A percentile compares a stretch with the other conserved stretches of the same genome.
phyloP scores from a whole-genome alignment of 2,797 vertebrate genomes.

The Oreochromis mossambicus region DNA sequence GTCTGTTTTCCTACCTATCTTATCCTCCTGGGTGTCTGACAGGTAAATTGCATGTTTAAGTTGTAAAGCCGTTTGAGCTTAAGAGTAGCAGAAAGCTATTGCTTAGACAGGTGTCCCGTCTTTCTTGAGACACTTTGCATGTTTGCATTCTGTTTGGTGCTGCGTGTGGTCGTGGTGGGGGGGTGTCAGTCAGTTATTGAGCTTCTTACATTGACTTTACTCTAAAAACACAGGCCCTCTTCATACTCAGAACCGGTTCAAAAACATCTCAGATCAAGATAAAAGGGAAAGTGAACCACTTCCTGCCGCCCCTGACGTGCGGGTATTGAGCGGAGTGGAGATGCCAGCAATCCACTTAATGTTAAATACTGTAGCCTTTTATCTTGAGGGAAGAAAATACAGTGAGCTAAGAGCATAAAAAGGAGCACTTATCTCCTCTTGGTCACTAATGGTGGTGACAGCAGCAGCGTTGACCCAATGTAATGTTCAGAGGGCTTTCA shows the following conservation, averaged over 20 bases:
- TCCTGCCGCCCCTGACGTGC: constrained; percentile 12
- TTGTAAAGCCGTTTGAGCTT: not conserved
- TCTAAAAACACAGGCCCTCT: constrained; percentile 4
- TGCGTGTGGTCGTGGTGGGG: rapidly evolving
- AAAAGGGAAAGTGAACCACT: constrained; percentile 33
- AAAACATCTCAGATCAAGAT: constrained; percentile 30
- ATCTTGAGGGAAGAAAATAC: constrained; percentile 23
- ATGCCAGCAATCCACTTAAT: constrained; percentile 56
- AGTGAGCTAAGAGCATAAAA: constrained; percentile 23
- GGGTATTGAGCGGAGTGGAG: constrained; percentile 30
- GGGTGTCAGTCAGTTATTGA: not conserved
- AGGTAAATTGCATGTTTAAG: not conserved
- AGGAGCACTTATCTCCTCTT: constrained; percentile 51
- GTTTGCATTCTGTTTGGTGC: not conserved
- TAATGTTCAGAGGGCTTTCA: constrained; percentile 9
- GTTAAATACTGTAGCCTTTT: constrained; percentile 50
- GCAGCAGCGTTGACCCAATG: not conserved
- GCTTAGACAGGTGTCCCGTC: not conserved
- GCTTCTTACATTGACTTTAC: not conserved
- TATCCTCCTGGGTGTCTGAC: rapidly evolving
- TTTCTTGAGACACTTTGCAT: not conserved
- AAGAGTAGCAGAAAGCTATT: not conserved
- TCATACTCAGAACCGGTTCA: constrained; percentile 28
- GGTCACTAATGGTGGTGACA: constrained; percentile 54
- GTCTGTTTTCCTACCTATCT: not conserved